phyloP scores from a whole-genome alignment of 2,888 invertebrate species.

The Dastarcus helophoroides region DNA sequence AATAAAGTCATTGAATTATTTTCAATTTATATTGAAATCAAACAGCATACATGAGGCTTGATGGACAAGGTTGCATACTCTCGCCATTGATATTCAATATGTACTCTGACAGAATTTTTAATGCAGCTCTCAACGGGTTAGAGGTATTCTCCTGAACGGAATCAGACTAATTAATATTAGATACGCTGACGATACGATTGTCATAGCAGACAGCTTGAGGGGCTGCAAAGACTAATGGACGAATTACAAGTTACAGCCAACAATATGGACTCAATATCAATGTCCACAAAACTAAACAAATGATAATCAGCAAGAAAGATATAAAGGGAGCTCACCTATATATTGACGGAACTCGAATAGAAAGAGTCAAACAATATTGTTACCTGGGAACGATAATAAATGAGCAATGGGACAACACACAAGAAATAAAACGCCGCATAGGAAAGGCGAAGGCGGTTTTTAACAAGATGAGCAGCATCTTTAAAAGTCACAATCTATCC shows the following conservation, averaged over 20 bases:
- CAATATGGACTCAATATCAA: constrained; percentile 5
- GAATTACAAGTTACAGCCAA: constrained; percentile 1
- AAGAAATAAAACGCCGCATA: constrained; percentile 4
- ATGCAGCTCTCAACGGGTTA: no score
- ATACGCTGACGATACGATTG: no score
- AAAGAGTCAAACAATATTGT: constrained; percentile 3
- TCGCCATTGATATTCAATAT: no score
- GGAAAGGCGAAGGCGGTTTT: constrained; percentile 1
- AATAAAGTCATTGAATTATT: no score
- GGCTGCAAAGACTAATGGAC: constrained; percentile 1
- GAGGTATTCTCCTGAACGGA: constrained; percentile 3
- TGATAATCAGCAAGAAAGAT: constrained; percentile 5
- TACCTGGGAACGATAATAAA: constrained; percentile 4
- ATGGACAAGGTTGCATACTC: no score
- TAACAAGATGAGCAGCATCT: constrained; percentile 3
- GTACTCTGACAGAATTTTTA: no score
- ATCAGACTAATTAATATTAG: constrained; percentile 4
- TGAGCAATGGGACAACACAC: constrained; percentile 6
- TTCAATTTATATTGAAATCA: no score
- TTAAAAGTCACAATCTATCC: constrained; percentile 4
- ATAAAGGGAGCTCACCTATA: constrained; percentile 3
- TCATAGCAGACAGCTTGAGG: no score
- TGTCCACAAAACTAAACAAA: constrained; percentile 3
- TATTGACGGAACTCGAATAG: constrained; percentile 3
- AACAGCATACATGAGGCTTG: no score